Evolutionary conservation across 2,113 vertebrate genomes (phyloP), one percentile per base, ranked within the genome.

Genomic region (Anguilla rostrata): DNA sequence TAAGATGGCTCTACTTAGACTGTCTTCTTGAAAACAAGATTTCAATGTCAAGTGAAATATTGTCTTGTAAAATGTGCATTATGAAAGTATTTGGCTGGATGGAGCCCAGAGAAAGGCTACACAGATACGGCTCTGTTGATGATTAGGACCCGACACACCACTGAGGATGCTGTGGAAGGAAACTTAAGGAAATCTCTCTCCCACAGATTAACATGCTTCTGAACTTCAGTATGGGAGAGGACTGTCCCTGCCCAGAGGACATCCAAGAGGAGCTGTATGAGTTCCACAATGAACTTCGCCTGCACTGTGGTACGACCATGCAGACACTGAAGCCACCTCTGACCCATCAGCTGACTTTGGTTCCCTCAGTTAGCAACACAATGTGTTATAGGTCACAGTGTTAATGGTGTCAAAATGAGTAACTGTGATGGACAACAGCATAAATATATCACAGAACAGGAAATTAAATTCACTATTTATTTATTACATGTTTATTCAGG

Each of bases 141-240:
- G 22, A 75, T 34, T n/a, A 29, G 71, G n/a, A 34, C n/a, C 71
- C 6, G 7, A 75, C 34, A 12, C 39, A 80, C n/a, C 41, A 75
- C 71, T 75, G 71, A 75, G n/a, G 34, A 63, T 39, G 49, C 82
- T 83, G 29, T 29, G 29, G 41, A 39, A 29, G 56, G 14, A 12
- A 40, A 39, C 16, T 49, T 2, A 57, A 26, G 82, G 56, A 66
- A 34, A 89, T 89, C 16, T 88, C 57, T n/a, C 39, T 56, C 40
- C 94, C 94, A 84, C 90, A 99, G 98, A 99, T 99, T 91, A 99
- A 99, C 93, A 99, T 99, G 97, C 94, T 99, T 86, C 93, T 99
- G 89, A 98, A 97, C 91, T 99, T 99, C 94, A 97, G 97, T 93
- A 92, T 95, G 91, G 98, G 98, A n/a, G 98, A 99, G 66, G 97